Conservation (phyloP, 2,888 invertebrate genomes). For the Tenthredo mesomela region DNA sequence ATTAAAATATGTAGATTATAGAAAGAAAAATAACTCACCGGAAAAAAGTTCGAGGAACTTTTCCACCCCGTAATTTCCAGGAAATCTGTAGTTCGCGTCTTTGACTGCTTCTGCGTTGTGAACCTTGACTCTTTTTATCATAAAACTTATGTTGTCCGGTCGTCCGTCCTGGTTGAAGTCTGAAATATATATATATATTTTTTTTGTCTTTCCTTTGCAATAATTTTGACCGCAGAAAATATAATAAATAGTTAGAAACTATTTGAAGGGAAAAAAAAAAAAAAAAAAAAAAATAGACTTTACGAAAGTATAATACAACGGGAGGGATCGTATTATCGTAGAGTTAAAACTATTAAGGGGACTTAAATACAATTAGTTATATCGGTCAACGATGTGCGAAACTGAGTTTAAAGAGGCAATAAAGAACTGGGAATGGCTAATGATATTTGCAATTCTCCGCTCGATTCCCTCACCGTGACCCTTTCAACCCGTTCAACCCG, state of each 20-base stretch:
- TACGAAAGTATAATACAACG: not conserved
- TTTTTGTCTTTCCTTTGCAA: constrained; percentile 51
- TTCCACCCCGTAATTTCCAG: constrained; percentile 98
- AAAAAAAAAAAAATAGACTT: not conserved
- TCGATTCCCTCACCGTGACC: constrained; percentile 31
- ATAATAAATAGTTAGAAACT: not conserved
- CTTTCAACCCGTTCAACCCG: constrained; percentile 32
- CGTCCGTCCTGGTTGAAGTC: constrained; percentile 96
- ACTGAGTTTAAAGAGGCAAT: constrained; percentile 46
- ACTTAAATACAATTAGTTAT: not conserved
- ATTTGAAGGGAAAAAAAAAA: too few species aligned
- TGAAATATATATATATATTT: constrained; percentile 78
- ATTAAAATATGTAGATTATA: too few species aligned
- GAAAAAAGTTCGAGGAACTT: constrained; percentile 99
- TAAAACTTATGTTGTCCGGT: constrained; percentile 95
- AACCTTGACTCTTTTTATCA: constrained; percentile 97
- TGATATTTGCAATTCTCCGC: constrained; percentile 54
- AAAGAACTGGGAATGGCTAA: constrained; percentile 49
- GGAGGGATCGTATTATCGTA: too few species aligned
- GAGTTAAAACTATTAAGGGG: not conserved
- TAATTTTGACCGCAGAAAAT: not conserved
- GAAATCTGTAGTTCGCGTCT: constrained; percentile 93
- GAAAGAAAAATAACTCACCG: constrained; percentile 80
- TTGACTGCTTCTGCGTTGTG: constrained; percentile 92
- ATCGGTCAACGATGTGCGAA: constrained; percentile 44